Conservation (phyloP, 2,888 invertebrate genomes). For the Sipha maydis region DNA sequence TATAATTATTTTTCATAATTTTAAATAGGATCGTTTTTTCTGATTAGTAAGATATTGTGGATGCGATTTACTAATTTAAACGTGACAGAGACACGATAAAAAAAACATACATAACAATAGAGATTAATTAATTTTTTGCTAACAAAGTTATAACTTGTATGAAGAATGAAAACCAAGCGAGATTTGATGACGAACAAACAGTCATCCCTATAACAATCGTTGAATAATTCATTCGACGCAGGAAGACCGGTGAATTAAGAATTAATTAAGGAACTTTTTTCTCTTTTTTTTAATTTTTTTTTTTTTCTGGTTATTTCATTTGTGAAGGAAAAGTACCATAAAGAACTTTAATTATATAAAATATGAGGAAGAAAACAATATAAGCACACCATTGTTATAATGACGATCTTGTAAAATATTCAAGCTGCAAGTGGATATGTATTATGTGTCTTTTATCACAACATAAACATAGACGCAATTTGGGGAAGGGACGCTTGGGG, state of each 20-base stretch:
- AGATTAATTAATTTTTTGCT: slow-evolving; percentile 33
- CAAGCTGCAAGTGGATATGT: background rate
- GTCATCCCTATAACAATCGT: slow-evolving; percentile 30
- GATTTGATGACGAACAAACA: slow-evolving; percentile 49
- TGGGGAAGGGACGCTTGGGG: too few species aligned
- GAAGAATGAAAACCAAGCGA: background rate
- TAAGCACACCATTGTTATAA: background rate
- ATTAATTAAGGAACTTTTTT: slow-evolving; percentile 49
- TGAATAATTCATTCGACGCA: slow-evolving; percentile 47
- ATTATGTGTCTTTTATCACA: slow-evolving; percentile 29
- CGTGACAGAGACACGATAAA: background rate
- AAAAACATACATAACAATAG: slow-evolving; percentile 25
- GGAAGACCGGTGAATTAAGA: background rate
- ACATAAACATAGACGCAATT: background rate
- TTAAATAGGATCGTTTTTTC: background rate
- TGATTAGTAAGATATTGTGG: background rate
- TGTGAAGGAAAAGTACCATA: slow-evolving; percentile 1
- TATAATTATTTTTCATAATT: background rate
- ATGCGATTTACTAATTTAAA: background rate
- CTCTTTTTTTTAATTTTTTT: background rate
- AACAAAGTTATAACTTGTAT: slow-evolving; percentile 33
- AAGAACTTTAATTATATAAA: slow-evolving; percentile 7
- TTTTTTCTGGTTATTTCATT: slow-evolving; percentile 25
- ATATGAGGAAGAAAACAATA: background rate
- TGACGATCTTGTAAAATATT: slow-evolving; percentile 33